A percentile compares a stretch with the other conserved stretches of the same genome.
phyloP scores from a whole-genome alignment of 1,140 invertebrate genomes.

The Acromyrmex echinatior region DNA sequence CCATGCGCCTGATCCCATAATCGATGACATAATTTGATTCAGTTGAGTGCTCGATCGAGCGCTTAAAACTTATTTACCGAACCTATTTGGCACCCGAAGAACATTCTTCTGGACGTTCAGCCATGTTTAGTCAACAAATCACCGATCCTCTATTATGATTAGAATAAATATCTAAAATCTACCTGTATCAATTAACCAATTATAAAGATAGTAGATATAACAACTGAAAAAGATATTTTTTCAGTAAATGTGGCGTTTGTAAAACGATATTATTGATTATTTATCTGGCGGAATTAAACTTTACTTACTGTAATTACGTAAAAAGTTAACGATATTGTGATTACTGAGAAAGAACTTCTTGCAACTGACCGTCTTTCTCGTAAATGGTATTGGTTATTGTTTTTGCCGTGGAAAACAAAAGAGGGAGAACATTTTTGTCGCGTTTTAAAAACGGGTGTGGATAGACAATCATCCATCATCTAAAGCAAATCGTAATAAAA shows the following conservation, averaged over 20 bases:
- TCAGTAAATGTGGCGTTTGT: neutral
- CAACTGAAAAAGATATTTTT: neutral
- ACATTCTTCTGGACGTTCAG: neutral
- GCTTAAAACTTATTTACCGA: slow-evolving; percentile 57
- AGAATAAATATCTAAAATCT: neutral
- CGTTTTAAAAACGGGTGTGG: slow-evolving; percentile 33
- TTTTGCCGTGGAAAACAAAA: neutral
- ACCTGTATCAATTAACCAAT: neutral
- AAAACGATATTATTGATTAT: neutral
- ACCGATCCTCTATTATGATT: neutral
- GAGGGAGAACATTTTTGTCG: neutral
- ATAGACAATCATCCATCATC: slow-evolving; percentile 54
- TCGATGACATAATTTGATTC: slow-evolving; percentile 67
- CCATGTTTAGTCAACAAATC: neutral
- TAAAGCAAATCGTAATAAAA: slow-evolving; percentile 32
- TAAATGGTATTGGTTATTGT: slow-evolving; percentile 24
- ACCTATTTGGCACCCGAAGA: slow-evolving; percentile 6
- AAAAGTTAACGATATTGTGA: slow-evolving; percentile 28
- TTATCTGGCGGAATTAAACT: neutral
- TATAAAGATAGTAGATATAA: neutral
- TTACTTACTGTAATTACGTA: slow-evolving; percentile 6
- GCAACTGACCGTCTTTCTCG: neutral
- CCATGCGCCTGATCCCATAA: slow-evolving; percentile 61
- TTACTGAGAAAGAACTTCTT: neutral
- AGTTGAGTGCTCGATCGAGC: slow-evolving; percentile 36